A percentile compares a stretch with the other conserved stretches of the same genome.
phyloP scores from a whole-genome alignment of 2,797 vertebrate species.

The Takifugu ocellatus region DNA sequence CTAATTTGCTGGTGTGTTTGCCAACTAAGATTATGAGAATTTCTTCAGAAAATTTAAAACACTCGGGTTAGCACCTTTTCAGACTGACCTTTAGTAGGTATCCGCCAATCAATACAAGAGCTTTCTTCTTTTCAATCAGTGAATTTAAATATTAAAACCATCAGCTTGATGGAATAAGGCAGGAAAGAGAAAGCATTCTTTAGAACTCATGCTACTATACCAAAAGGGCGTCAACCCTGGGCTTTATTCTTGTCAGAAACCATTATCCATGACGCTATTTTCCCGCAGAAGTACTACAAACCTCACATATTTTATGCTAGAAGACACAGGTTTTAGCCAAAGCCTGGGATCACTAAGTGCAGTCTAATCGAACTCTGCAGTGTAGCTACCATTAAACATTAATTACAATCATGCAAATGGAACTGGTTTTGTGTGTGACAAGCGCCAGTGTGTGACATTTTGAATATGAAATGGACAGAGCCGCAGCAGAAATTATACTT shows the following conservation, averaged over 20 bases:
- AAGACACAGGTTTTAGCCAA: conserved; percentile 23
- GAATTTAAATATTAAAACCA: background rate
- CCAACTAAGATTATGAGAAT: background rate
- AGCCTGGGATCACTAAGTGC: conserved; percentile 11
- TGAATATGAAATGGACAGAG: background rate
- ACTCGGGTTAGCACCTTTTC: too few relatives aligned
- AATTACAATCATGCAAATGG: conserved; percentile 26
- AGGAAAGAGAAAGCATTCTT: background rate
- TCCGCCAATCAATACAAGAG: too few relatives aligned
- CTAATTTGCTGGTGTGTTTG: background rate
- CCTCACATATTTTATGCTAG: conserved; percentile 14
- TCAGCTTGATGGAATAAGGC: background rate
- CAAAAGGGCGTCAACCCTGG: conserved; percentile 6
- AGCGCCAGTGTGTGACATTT: conserved; percentile 5
- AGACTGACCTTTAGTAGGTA: too few relatives aligned
- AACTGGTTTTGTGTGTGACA: conserved; percentile 1
- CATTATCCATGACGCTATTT: conserved; percentile 20
- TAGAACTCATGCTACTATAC: conserved; percentile 2
- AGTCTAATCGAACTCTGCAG: conserved; percentile 18
- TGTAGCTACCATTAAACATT: conserved; percentile 29
- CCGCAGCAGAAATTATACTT: background rate
- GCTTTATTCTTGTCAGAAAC: conserved; percentile 28
- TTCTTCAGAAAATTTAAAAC: too few relatives aligned
- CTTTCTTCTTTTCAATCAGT: too few relatives aligned
- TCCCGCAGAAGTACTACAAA: conserved; percentile 5